A percentile compares a stretch with the other conserved stretches of the same genome.
Evolutionary conservation across 2,113 vertebrate species (phyloP).

Genomic region (Neolamprologus brichardi): DNA sequence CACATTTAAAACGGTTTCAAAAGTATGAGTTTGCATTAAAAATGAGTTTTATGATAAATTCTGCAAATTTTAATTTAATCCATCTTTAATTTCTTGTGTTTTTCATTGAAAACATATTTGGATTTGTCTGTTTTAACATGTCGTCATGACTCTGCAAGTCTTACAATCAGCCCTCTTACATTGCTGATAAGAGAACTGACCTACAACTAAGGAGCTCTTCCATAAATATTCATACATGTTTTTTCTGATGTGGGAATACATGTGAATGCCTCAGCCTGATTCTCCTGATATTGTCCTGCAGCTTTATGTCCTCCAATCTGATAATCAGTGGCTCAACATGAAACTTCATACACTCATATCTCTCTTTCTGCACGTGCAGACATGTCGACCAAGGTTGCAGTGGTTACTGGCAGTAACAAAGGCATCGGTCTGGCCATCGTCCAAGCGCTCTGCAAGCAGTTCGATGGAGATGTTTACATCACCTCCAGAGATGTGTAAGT

Average conservation of each 20-base stretch:
- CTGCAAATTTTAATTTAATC: accelerated
- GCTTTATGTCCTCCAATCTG: background rate
- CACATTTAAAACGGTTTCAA: accelerated
- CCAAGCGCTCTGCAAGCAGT: constrained; percentile 76
- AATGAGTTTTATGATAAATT: accelerated
- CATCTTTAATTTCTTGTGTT: background rate
- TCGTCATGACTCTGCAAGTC: background rate
- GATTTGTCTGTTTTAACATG: background rate
- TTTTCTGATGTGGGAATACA: background rate
- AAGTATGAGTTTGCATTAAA: accelerated
- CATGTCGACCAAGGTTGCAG: constrained; percentile 72
- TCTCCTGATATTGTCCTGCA: background rate
- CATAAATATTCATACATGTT: background rate
- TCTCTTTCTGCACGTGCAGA: background rate
- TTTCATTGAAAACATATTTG: background rate
- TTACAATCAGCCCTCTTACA: background rate
- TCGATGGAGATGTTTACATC: constrained; percentile 79
- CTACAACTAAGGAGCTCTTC: background rate
- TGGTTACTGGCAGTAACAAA: constrained; percentile 89
- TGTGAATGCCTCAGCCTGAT: background rate
- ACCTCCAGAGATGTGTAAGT: constrained; percentile 74
- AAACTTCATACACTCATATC: background rate
- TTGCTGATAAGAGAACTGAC: background rate
- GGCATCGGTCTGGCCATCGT: constrained; percentile 84
- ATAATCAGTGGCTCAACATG: background rate